A percentile compares a stretch with the other conserved stretches of the same genome.
phyloP scores from a whole-genome alignment of 2,113 vertebrate species.

The Tapirus terrestris region DNA sequence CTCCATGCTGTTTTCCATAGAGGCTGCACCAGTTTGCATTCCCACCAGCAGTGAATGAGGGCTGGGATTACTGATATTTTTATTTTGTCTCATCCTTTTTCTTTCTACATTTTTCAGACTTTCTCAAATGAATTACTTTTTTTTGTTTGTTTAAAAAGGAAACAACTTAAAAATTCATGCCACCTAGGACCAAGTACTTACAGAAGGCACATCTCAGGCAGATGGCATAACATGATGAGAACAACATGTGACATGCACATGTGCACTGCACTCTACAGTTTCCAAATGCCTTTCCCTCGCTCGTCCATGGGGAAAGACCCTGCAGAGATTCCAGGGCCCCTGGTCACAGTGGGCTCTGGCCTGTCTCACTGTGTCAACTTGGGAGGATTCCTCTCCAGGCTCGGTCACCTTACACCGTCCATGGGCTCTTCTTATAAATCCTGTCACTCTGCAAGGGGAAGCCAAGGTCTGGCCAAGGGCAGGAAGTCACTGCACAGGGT shows the following conservation, averaged over 20 bases:
- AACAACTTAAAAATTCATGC: background rate
- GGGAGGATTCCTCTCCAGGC: background rate
- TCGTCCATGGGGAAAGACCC: background rate
- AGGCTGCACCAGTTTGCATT: no score
- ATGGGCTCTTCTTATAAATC: accelerated
- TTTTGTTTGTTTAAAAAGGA: background rate
- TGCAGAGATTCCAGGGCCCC: background rate
- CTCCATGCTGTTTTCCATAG: no score
- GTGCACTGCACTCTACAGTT: accelerated
- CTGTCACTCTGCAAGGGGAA: background rate
- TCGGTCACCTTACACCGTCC: background rate
- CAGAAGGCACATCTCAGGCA: accelerated
- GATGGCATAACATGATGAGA: accelerated
- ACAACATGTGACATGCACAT: accelerated
- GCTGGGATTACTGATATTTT: background rate
- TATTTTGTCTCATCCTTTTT: background rate
- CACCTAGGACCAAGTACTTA: accelerated
- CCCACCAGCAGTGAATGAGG: no score
- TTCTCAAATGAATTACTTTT: background rate
- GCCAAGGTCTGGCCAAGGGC: no score
- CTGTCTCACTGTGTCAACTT: background rate
- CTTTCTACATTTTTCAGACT: background rate
- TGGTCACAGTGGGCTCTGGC: background rate
- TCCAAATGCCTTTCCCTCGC: accelerated
- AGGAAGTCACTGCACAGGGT: accelerated